Evolutionary conservation across 2,113 vertebrate species (phyloP).

Genomic region (Gracilinanus agilis): DNA sequence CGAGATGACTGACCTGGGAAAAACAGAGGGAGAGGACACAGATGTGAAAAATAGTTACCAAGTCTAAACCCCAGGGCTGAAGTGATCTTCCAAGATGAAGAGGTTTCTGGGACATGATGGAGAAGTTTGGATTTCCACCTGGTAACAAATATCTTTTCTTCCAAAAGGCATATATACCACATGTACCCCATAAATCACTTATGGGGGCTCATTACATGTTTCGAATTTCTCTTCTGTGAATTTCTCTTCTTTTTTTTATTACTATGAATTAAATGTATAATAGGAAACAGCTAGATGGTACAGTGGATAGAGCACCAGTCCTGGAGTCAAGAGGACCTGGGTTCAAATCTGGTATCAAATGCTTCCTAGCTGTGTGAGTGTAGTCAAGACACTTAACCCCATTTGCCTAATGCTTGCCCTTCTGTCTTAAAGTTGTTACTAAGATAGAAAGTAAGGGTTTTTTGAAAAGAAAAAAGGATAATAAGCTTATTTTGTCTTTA

Average conservation of each 20-base stretch:
- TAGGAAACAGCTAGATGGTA: no score
- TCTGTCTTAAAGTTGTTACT: no score
- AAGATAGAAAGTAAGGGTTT: no score
- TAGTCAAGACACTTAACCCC: no score
- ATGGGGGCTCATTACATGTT: neutral
- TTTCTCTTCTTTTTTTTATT: neutral
- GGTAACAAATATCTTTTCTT: neutral
- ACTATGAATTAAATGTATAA: neutral
- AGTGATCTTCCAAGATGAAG: neutral
- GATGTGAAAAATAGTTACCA: neutral
- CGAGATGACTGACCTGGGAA: neutral
- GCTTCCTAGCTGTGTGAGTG: no score
- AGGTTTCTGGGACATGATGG: neutral
- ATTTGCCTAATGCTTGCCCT: no score
- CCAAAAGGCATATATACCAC: neutral
- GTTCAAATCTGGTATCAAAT: no score
- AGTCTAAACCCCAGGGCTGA: neutral
- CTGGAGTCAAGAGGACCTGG: no score
- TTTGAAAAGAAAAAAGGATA: neutral
- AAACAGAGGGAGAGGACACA: neutral
- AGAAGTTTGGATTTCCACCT: neutral
- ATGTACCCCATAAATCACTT: no score
- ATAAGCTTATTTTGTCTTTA: neutral
- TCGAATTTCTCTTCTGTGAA: neutral
- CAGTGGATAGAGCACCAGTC: no score